A percentile compares a stretch with the other conserved stretches of the same genome.
Conservation (phyloP, 2,797 vertebrate species). For the Eulemur coronatus region DNA sequence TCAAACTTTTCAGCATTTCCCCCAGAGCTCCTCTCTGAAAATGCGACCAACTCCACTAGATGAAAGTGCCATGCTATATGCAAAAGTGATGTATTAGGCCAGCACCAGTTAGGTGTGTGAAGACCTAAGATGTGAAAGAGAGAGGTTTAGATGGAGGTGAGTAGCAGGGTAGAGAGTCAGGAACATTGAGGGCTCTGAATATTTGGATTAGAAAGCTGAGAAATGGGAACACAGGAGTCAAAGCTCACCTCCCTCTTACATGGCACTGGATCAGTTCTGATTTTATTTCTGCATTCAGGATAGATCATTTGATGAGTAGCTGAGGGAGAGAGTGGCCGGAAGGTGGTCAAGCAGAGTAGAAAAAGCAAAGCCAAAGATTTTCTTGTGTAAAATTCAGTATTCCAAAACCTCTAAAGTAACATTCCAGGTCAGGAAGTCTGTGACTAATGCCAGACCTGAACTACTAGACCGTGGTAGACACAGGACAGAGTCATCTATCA, state of each 20-base stretch:
- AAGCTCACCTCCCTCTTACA: background rate
- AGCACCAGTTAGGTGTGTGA: background rate
- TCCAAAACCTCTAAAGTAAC: background rate
- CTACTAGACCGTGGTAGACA: rapidly evolving
- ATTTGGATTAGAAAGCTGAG: background rate
- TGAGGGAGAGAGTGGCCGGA: background rate
- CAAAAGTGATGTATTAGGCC: background rate
- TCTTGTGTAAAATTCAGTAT: background rate
- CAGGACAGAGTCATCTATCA: rapidly evolving
- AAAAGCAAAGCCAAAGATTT: background rate
- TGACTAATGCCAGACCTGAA: rapidly evolving
- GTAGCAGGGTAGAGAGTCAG: background rate
- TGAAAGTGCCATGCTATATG: background rate
- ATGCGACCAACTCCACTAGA: background rate
- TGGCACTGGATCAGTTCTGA: background rate
- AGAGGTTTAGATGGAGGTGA: background rate
- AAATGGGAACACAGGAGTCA: background rate
- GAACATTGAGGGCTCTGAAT: background rate
- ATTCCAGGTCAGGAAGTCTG: background rate
- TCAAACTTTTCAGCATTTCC: background rate
- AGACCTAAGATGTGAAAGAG: background rate
- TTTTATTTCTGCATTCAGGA: background rate
- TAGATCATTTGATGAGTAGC: background rate
- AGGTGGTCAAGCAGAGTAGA: background rate
- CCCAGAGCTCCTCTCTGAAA: background rate